These are phyloP conservation scores for Bolborhynchus lineola DNA, from an alignment of 2,113 vertebrate species.

Conservation along the genomic window DNA sequence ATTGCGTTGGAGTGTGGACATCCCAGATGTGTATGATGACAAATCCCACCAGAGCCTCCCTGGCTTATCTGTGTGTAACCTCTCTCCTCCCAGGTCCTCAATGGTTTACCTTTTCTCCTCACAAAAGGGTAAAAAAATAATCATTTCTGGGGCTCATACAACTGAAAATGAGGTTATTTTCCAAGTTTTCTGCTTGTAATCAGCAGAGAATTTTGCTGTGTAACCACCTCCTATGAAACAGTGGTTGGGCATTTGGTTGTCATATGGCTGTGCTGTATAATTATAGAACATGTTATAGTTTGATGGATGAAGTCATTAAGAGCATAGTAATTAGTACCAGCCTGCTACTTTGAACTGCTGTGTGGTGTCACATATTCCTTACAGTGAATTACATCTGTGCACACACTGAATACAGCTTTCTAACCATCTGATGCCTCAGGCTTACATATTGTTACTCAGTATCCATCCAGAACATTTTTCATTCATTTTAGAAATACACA, in stretches of 20 bases:
- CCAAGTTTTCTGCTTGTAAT: slow-evolving; percentile 15
- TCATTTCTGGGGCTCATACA: neutral
- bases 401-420: slow-evolving; percentile 43
- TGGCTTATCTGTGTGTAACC: neutral
- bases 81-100: neutral
- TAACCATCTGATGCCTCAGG: slow-evolving; percentile 51
- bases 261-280: slow-evolving; percentile 57
- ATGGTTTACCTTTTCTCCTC: neutral
- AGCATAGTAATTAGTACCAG: slow-evolving; percentile 63
- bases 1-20: rapidly evolving
- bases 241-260: slow-evolving; percentile 51
- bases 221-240: slow-evolving; percentile 11
- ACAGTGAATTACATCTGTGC: slow-evolving; percentile 62
- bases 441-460: slow-evolving; percentile 11
- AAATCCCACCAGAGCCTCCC: neutral
- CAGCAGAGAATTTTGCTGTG: slow-evolving; percentile 50
- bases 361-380: slow-evolving; percentile 60
- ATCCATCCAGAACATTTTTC: slow-evolving; percentile 38
- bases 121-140: neutral
- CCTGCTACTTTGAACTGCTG: slow-evolving; percentile 65
- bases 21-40: neutral
- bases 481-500: slow-evolving; percentile 25
- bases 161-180: neutral
- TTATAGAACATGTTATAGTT: slow-evolving; percentile 61
- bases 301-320: slow-evolving; percentile 72